Conservation (phyloP, 2,797 vertebrate genomes). For the Acridotheres tristis region DNA sequence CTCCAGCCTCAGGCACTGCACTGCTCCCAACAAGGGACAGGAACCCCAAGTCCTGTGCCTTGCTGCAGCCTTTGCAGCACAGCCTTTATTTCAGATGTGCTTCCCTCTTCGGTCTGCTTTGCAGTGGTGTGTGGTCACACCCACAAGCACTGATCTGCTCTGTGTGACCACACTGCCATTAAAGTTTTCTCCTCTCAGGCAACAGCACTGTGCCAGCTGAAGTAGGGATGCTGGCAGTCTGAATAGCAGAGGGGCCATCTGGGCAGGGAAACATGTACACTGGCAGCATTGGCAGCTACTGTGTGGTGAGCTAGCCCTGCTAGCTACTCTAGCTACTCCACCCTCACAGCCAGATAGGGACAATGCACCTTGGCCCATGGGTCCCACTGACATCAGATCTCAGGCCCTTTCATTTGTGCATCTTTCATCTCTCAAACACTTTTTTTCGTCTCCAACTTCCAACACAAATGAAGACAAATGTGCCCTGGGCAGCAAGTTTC, state of each 20-base stretch:
- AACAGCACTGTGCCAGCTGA: accelerated
- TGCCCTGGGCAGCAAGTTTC: neutral
- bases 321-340: too few species aligned
- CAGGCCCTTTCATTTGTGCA: neutral
- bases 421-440: neutral
- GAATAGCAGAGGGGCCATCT: neutral
- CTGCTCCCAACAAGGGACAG: neutral
- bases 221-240: neutral
- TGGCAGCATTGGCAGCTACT: neutral
- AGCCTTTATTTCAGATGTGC: neutral
- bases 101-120: neutral
- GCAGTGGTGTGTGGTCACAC: neutral
- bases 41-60: accelerated
- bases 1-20: neutral
- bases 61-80: neutral
- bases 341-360: neutral
- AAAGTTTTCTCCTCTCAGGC: neutral
- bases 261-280: neutral
- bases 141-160: neutral
- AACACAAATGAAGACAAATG: neutral
- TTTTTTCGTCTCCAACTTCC: neutral
- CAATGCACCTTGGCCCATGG: neutral
- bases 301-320: neutral
- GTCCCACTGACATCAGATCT: neutral
- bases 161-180: neutral